These are phyloP conservation scores for Patella depressa DNA, from an alignment of 2,888 invertebrate genomes.

Conservation along the genomic window DNA sequence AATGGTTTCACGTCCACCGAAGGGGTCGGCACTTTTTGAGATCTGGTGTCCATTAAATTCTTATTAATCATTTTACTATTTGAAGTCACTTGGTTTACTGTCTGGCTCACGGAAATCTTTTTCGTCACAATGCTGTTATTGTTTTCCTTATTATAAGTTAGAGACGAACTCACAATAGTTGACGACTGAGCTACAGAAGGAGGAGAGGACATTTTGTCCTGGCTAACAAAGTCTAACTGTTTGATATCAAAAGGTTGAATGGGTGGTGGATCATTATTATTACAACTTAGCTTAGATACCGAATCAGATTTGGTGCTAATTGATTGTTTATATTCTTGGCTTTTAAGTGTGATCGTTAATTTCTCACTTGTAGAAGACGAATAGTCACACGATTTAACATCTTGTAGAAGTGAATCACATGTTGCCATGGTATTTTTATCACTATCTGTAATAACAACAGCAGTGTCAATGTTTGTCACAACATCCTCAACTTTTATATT, in stretches of 20 bases:
- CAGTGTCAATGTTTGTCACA: not conserved
- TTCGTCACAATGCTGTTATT: not conserved
- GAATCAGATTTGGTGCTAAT: not conserved
- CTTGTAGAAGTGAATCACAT: not conserved
- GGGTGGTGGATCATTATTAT: not conserved
- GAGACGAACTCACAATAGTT: not conserved
- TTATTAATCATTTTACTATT: not conserved
- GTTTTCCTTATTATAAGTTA: not conserved
- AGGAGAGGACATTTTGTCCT: not conserved
- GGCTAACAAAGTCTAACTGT: not conserved
- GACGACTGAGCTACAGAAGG: not conserved
- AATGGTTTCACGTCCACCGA: not conserved
- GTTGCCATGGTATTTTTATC: not conserved
- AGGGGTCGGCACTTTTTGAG: not conserved
- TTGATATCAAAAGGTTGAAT: not conserved
- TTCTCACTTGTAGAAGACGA: not conserved
- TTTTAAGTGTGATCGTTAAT: not conserved
- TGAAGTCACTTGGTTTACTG: not conserved
- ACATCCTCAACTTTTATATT: slow-evolving; percentile 16
- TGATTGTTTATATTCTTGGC: too few relatives aligned
- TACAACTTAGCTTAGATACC: not conserved
- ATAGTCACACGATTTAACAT: not conserved
- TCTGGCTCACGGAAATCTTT: not conserved
- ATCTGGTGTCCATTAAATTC: not conserved
- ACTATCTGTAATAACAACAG: not conserved